Conservation (phyloP, 2,888 invertebrate genomes). For the Andrena minutula region DNA sequence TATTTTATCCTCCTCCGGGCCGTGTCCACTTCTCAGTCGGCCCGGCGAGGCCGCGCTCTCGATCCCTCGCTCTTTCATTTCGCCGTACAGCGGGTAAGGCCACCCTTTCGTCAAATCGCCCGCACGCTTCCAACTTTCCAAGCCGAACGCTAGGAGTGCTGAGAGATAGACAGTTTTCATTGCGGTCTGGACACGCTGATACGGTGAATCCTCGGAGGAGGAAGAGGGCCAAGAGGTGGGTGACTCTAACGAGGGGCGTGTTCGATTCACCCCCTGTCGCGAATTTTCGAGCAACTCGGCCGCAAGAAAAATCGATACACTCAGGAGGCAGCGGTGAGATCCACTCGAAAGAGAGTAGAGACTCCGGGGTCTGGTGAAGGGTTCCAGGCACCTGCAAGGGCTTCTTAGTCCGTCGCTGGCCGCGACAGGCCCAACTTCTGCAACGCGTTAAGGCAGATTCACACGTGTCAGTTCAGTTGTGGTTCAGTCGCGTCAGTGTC, state of each 20-base stretch:
- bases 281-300: no score
- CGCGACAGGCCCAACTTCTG: slow-evolving; percentile 36
- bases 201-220: no score
- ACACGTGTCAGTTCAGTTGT: no score
- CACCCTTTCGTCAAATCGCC: not conserved
- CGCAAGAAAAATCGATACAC: no score
- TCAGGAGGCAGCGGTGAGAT: no score
- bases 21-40: slow-evolving; percentile 27
- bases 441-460: slow-evolving; percentile 36
- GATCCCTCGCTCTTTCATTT: slow-evolving; percentile 4
- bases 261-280: no score
- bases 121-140: not conserved
- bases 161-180: no score
- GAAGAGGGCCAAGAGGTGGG: no score
- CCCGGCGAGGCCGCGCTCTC: slow-evolving; percentile 5
- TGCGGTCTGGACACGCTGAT: no score
- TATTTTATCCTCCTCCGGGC: slow-evolving; percentile 30
- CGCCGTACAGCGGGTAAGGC: not conserved
- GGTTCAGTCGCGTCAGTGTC: no score
- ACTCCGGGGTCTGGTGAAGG: not conserved
- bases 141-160: not conserved
- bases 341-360: no score
- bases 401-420: slow-evolving; percentile 38
- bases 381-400: slow-evolving; percentile 1
- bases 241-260: no score